Conservation (phyloP, 1,140 invertebrate genomes). For the Hylaeus anthracinus region DNA sequence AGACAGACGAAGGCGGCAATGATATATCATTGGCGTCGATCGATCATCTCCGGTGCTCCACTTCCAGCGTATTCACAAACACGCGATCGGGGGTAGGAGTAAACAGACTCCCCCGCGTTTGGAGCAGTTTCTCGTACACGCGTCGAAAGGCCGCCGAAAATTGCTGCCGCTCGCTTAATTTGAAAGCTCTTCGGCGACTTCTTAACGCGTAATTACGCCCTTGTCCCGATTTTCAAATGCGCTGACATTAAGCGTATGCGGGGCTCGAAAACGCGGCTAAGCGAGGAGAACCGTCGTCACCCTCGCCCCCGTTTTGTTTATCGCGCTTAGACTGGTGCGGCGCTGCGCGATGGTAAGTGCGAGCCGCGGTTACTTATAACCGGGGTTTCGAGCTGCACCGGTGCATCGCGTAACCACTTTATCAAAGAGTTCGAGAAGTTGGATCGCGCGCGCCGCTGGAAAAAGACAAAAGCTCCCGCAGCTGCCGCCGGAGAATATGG, state of each 20-base stretch:
- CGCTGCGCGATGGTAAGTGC: neutral
- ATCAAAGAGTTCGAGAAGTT: conserved; percentile 26
- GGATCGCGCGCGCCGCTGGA: conserved; percentile 2
- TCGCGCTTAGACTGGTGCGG: neutral
- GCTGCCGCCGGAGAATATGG: conserved; percentile 9
- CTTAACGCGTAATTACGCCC: conserved; percentile 51
- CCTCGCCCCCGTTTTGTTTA: conserved; percentile 29
- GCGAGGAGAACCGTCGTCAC: neutral
- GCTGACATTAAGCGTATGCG: conserved; percentile 46
- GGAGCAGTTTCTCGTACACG: neutral
- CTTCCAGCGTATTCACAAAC: conserved; percentile 50
- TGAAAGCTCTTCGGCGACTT: conserved; percentile 44
- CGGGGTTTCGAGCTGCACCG: neutral
- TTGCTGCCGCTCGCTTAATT: conserved; percentile 46
- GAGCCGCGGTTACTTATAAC: conserved; percentile 21
- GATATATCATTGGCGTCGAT: conserved; percentile 54
- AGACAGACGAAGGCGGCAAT: conserved; percentile 44
- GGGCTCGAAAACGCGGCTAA: conserved; percentile 12
- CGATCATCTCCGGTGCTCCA: conserved; percentile 40
- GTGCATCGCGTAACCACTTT: conserved; percentile 18
- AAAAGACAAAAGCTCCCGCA: conserved; percentile 20
- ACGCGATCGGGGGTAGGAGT: neutral
- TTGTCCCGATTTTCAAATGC: conserved; percentile 51
- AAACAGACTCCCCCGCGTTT: neutral
- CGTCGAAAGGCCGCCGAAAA: conserved; percentile 33